phyloP scores from a whole-genome alignment of 2,888 invertebrate genomes.

The Hoplodrina ambigua region DNA sequence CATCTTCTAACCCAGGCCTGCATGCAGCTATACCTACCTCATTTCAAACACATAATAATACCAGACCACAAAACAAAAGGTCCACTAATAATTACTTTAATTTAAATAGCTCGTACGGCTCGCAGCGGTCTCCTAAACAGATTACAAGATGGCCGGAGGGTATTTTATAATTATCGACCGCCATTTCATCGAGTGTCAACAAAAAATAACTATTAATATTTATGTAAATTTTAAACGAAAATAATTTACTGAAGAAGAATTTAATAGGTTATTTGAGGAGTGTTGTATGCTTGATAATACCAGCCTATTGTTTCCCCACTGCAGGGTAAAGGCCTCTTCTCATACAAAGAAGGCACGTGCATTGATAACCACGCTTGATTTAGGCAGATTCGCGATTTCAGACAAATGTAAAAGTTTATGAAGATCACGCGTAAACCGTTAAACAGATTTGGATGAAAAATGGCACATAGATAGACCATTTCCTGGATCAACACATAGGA shows the following conservation, averaged over 20 bases:
- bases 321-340: no score
- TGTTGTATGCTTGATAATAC: no score
- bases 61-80: slow-evolving; percentile 46
- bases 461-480: no score
- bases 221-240: slow-evolving; percentile 55
- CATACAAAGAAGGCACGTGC: no score
- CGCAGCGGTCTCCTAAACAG: slow-evolving; percentile 35
- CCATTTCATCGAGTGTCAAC: slow-evolving; percentile 57
- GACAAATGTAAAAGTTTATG: no score
- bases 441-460: no score
- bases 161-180: slow-evolving; percentile 52
- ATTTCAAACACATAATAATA: slow-evolving; percentile 5
- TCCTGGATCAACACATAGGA: no score
- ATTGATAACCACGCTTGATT: no score
- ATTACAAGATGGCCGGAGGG: slow-evolving; percentile 48
- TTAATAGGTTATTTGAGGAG: not conserved
- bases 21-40: not conserved
- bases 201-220: slow-evolving; percentile 55
- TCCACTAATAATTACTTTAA: slow-evolving; percentile 54
- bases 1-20: not conserved
- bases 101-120: slow-evolving; percentile 54
- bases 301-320: no score
- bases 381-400: not conserved
- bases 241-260: slow-evolving; percentile 11
- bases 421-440: no score